Evolutionary conservation across 2,888 invertebrate genomes (phyloP).

Genomic region (Sesamia inferens): DNA sequence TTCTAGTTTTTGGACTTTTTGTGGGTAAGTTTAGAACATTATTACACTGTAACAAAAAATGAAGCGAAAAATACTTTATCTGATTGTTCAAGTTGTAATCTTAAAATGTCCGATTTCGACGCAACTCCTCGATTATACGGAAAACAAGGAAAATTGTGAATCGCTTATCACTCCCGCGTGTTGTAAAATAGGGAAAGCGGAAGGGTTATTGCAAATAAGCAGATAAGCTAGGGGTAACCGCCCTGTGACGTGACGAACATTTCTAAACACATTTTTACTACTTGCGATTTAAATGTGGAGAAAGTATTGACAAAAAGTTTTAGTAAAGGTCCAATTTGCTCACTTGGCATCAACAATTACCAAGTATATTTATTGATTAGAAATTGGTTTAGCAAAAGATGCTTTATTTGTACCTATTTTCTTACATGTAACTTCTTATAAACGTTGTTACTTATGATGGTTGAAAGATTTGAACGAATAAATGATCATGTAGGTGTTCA

Average conservation of each 20-base stretch:
- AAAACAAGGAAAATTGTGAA: slow-evolving; percentile 18
- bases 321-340: neutral
- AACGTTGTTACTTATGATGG: slow-evolving; percentile 18
- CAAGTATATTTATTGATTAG: neutral
- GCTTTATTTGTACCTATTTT: neutral
- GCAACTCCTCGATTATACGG: neutral
- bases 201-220: slow-evolving; percentile 11
- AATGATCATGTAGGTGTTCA: slow-evolving; percentile 59
- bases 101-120: slow-evolving; percentile 11
- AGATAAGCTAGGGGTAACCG: slow-evolving; percentile 9
- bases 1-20: slow-evolving; percentile 78
- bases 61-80: too few species aligned
- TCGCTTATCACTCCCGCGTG: neutral
- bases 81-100: neutral
- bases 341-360: neutral
- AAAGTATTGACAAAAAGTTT: neutral
- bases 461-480: slow-evolving; percentile 40
- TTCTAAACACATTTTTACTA: neutral
- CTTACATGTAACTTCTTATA: neutral
- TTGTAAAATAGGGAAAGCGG: neutral
- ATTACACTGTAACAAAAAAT: neutral
- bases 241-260: slow-evolving; percentile 3
- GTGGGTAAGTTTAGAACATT: slow-evolving; percentile 71
- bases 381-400: neutral
- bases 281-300: neutral